Conservation (phyloP, 2,888 invertebrate species). For the Phengaris alcon region DNA sequence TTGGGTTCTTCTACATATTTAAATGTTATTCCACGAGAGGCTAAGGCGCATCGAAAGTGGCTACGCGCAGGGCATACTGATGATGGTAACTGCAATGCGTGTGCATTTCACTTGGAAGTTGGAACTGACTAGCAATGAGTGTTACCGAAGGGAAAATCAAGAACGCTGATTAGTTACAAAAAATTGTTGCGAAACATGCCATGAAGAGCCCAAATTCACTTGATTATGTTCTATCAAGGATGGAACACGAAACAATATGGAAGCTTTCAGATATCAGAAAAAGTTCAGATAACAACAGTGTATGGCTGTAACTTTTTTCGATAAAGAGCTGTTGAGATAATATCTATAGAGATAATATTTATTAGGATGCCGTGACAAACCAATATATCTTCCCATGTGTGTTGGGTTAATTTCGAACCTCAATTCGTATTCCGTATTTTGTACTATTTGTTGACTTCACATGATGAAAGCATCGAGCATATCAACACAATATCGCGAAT, state of each 20-base stretch:
- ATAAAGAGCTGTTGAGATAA: too few relatives aligned
- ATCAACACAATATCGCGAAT: not conserved
- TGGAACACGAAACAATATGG: too few relatives aligned
- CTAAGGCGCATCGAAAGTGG: slow-evolving; percentile 19
- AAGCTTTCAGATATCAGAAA: too few relatives aligned
- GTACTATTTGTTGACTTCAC: not conserved
- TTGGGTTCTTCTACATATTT: not conserved
- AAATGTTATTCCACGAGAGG: slow-evolving; percentile 2
- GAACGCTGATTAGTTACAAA: not conserved
- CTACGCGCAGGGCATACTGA: slow-evolving; percentile 18
- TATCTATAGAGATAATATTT: too few relatives aligned
- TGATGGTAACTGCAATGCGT: not conserved
- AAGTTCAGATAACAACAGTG: too few relatives aligned
- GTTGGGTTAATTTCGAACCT: not conserved
- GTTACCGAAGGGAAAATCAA: slow-evolving; percentile 6
- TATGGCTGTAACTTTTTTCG: too few relatives aligned
- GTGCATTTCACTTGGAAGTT: slow-evolving; percentile 15
- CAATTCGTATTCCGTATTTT: not conserved
- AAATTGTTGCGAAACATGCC: not conserved
- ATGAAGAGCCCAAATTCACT: not conserved
- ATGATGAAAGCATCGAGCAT: not conserved
- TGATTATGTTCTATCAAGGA: not conserved
- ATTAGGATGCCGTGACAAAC: too few relatives aligned
- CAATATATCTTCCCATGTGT: too few relatives aligned
- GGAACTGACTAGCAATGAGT: not conserved